Conservation (phyloP, 2,797 vertebrate genomes). For the Aselliscus stoliczkanus region DNA sequence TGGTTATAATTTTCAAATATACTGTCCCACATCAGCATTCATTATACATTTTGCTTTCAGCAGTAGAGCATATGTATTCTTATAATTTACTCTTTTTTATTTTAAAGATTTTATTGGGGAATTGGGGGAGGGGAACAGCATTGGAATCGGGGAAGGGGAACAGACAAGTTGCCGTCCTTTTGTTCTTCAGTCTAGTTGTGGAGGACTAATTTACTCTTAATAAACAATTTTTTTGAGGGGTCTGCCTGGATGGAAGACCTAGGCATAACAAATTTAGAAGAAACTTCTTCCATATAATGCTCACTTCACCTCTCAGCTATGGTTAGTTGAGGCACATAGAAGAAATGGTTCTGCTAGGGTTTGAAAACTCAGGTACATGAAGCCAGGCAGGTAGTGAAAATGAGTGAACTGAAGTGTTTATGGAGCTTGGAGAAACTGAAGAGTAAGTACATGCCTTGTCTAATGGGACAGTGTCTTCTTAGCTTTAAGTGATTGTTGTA, state of each 20-base stretch:
- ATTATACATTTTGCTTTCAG: background rate
- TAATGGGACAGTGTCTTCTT: background rate
- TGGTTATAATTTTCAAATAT: background rate
- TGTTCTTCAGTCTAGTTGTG: too few relatives aligned
- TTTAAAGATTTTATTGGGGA: too few relatives aligned
- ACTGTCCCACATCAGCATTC: background rate
- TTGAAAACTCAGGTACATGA: background rate
- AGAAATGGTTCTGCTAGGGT: background rate
- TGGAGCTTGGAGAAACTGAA: background rate
- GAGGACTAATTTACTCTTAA: background rate
- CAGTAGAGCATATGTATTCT: background rate
- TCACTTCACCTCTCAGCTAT: background rate
- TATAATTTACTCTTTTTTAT: background rate
- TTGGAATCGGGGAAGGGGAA: too few relatives aligned
- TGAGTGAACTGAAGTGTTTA: background rate
- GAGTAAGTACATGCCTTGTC: background rate
- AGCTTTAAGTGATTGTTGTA: background rate
- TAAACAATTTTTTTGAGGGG: background rate
- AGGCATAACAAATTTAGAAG: background rate
- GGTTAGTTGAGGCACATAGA: background rate
- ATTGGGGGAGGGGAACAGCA: too few relatives aligned
- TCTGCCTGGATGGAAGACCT: background rate
- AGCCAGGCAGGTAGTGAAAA: background rate
- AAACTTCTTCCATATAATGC: background rate
- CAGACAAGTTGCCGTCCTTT: too few relatives aligned